Conservation (phyloP, 2,113 vertebrate species). For the Rhodinocichla rosea region DNA sequence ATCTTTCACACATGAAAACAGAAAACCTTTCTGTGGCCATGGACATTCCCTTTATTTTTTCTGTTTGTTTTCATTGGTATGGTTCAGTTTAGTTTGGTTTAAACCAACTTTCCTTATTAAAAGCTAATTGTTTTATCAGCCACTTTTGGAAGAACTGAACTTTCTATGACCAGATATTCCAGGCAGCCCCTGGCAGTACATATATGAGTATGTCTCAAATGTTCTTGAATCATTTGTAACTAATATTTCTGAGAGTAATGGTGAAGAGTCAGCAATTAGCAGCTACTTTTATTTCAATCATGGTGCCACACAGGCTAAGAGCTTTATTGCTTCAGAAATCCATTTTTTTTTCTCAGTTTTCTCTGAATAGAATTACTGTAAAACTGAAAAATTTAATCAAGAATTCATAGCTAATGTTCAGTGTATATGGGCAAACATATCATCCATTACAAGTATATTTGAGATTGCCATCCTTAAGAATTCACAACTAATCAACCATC, state of each 20-base stretch:
- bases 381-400: background rate
- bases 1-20: background rate
- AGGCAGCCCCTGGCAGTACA: background rate
- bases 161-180: background rate
- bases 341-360: background rate
- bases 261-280: background rate
- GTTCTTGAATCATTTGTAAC: background rate
- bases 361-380: background rate
- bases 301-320: background rate
- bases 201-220: background rate
- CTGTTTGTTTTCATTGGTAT: background rate
- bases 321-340: background rate
- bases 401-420: background rate
- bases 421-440: background rate
- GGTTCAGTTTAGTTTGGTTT: background rate
- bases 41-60: background rate
- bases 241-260: background rate
- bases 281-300: background rate
- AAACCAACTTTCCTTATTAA: background rate
- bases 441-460: background rate
- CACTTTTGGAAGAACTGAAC: background rate
- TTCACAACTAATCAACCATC: background rate
- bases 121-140: background rate
- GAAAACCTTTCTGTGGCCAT: background rate
- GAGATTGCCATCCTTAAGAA: background rate